Evolutionary conservation across 2,797 vertebrate genomes (phyloP).

Genomic region (Sebastes itinus): DNA sequence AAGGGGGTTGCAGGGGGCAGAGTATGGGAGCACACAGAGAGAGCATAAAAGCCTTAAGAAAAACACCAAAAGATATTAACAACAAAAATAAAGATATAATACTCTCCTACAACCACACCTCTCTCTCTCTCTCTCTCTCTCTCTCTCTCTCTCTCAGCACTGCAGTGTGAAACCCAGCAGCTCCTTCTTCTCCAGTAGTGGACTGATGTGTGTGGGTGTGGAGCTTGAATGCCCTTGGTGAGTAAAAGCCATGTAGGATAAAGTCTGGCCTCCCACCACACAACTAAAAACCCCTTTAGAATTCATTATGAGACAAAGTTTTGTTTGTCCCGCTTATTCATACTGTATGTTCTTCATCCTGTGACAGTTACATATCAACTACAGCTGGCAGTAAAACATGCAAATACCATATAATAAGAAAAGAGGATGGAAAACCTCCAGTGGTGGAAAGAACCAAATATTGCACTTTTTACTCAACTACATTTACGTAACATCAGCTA

Average conservation of each 20-base stretch:
- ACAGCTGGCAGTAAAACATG: neutral
- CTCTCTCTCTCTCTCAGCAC: slow-evolving; percentile 31
- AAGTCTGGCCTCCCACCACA: slow-evolving; percentile 48
- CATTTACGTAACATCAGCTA: too few relatives aligned
- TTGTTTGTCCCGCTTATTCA: neutral
- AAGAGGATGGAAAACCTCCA: neutral
- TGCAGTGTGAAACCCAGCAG: slow-evolving; percentile 59
- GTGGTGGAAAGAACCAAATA: neutral
- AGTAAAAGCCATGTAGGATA: slow-evolving; percentile 46
- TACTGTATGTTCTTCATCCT: neutral
- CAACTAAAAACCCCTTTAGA: slow-evolving; percentile 29
- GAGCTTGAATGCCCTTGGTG: slow-evolving; percentile 53
- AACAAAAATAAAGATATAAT: slow-evolving; percentile 13
- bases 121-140: neutral
- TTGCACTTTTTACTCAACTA: too few relatives aligned
- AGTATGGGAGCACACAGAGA: too few relatives aligned
- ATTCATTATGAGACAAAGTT: slow-evolving; percentile 18
- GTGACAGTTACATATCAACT: neutral
- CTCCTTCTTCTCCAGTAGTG: slow-evolving; percentile 44
- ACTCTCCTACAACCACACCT: neutral
- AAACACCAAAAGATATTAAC: neutral
- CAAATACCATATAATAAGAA: neutral
- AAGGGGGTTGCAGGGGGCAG: slow-evolving; percentile 9
- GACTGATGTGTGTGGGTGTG: slow-evolving; percentile 66
- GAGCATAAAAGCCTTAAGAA: neutral